Percentiles rank a stretch among this genome's conserved stretches.
Conservation (phyloP, 1,140 invertebrate species). For the Zaprionus ghesquierei region DNA sequence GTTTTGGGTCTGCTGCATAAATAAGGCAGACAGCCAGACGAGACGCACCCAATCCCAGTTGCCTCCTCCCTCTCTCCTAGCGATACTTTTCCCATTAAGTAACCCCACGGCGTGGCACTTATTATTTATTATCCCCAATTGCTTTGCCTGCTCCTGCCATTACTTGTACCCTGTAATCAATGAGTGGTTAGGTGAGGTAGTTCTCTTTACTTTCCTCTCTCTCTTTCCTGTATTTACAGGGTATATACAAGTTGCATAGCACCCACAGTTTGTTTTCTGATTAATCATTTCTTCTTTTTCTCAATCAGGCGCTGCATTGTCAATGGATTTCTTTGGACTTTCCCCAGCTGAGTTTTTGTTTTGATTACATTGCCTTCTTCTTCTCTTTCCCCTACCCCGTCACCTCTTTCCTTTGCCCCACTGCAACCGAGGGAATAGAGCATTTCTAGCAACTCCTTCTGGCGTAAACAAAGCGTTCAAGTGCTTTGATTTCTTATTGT, state of each 20-base stretch:
- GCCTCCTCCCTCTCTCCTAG: not conserved
- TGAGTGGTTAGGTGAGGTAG: not conserved
- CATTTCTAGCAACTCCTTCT: conserved; percentile 30
- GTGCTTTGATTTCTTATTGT: conserved; percentile 35
- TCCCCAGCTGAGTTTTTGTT: conserved; percentile 38
- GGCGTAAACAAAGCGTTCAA: conserved; percentile 61
- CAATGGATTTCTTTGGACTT: conserved; percentile 27
- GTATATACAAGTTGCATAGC: conserved; percentile 18
- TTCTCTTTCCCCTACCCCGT: not conserved
- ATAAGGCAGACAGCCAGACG: conserved; percentile 41
- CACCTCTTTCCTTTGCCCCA: not conserved
- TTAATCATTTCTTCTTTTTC: conserved; percentile 25
- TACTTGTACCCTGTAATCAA: not conserved
- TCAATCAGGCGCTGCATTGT: conserved; percentile 68
- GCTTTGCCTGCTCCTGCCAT: conserved; percentile 25
- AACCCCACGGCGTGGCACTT: conserved; percentile 19
- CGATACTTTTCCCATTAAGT: conserved; percentile 24
- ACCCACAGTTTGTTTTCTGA: not conserved
- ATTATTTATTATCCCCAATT: conserved; percentile 56
- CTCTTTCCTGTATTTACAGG: not conserved
- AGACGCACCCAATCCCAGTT: not conserved
- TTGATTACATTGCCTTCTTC: conserved; percentile 20
- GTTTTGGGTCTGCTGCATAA: conserved; percentile 60
- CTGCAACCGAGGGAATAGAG: too few relatives aligned
- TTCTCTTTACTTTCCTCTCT: conserved; percentile 8